Base-by-base conservation (phyloP, 2,888 invertebrate species). In the Watsonalla cultraria region DNA sequence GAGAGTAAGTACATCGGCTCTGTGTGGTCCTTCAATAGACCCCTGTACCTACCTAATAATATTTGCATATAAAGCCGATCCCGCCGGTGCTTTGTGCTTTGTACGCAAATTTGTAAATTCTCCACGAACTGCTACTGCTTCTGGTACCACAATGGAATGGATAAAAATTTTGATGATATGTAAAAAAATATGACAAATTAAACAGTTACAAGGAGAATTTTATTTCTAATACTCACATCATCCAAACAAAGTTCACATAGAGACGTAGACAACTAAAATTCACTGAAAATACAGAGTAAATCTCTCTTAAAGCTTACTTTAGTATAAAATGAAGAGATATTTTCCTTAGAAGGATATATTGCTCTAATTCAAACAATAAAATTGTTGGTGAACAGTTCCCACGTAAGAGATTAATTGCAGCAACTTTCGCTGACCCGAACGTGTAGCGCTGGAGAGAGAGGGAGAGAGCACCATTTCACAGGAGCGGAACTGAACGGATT, bases 401-500 rank as follows among this genome's bases (percentile, higher is more conserved):
- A 76, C 64, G 70, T 71, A 68, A 66, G 76, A 81, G 80, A 83
- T 83, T 80, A 81, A 82, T 83, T 81, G 80, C 73, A 71, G 72
- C 75, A 80, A 85, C 82, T 84, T 83, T 82, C 74, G 74, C 78
- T 77, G 77, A 72, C 77, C 76, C 71, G 77, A 78, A 76, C 73
- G 73, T 73, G 70, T 68, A 66, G 65, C 55, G 58, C 60, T 65
- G 64, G 66, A 64, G 64, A 62, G 61, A 57, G 72, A 74, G 74
- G 58, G 78, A 75, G 80, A 78, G 74, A 77, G 73, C 76, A 70
- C 64, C 61, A 65, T 68, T 70, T 71, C 80, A 81, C 78, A 79
- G 74, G 70, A 84, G 77, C 82, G 81, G 80, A 86, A 83, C 85
- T 81, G 82, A 81, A 83, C 79, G 85, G 89, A 90, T 90, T 90